Evolutionary conservation across 1,140 invertebrate species (phyloP).

Genomic region (Chironomus striatipennis): DNA sequence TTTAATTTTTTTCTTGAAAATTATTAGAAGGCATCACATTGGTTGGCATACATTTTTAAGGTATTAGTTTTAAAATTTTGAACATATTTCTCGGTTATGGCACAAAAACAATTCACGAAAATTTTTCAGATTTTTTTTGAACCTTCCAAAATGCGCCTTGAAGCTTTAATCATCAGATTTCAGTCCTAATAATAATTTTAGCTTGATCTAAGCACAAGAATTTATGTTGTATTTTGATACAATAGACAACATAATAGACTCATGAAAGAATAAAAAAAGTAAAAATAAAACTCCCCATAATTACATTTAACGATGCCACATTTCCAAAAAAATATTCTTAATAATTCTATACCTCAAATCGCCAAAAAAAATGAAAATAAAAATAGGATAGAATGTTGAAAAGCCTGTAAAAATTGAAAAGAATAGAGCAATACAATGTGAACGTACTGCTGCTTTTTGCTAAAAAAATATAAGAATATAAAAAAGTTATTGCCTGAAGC

Average conservation of each 20-base stretch:
- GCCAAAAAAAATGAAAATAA: too few species aligned
- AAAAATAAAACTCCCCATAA: constrained; percentile 5
- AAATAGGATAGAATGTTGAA: too few species aligned
- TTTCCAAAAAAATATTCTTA: background rate
- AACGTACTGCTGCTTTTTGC: background rate
- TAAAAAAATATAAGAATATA: background rate
- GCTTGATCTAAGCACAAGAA: background rate
- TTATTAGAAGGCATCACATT: too few species aligned
- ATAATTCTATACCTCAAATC: too few species aligned
- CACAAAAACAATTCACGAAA: too few species aligned
- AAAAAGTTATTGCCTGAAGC: background rate
- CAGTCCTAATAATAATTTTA: background rate
- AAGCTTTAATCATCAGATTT: too few species aligned
- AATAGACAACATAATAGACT: background rate
- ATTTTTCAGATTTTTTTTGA: too few species aligned
- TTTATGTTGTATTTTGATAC: background rate
- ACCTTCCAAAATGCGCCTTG: too few species aligned
- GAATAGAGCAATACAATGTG: background rate
- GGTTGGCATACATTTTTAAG: too few species aligned
- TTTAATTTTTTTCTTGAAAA: too few species aligned
- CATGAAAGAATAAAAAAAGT: background rate
- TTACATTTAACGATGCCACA: constrained; percentile 1
- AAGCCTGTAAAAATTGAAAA: background rate
- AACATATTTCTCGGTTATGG: too few species aligned
- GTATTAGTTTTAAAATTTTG: too few species aligned